phyloP scores from a whole-genome alignment of 2,888 invertebrate genomes.

The Phyllotreta striolata region DNA sequence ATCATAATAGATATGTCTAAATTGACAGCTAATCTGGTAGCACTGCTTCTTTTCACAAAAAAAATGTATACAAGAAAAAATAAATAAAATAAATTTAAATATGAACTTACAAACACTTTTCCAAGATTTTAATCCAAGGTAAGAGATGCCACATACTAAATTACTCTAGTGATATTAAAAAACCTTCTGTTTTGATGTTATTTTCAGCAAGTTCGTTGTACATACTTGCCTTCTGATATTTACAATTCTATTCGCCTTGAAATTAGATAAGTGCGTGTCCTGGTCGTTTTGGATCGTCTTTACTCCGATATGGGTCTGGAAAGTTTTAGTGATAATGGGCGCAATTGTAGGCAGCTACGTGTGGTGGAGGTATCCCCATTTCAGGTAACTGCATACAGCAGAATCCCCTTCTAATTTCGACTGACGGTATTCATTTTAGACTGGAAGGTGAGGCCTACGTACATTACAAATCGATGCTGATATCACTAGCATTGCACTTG shows the following conservation, averaged over 20 bases:
- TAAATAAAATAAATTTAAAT: conserved; percentile 49
- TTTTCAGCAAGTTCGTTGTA: conserved; percentile 94
- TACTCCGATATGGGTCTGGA: conserved; percentile 98
- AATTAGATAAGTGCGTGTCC: conserved; percentile 85
- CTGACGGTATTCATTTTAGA: conserved; percentile 64
- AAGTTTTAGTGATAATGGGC: conserved; percentile 87
- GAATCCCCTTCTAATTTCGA: neutral
- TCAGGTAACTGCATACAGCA: conserved; percentile 69
- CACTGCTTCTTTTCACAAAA: conserved; percentile 18
- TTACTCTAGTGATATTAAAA: conserved; percentile 1
- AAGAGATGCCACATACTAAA: conserved; percentile 44
- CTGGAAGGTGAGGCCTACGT: conserved; percentile 95
- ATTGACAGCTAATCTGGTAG: neutral
- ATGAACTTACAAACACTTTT: conserved; percentile 91
- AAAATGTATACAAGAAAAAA: conserved; percentile 30
- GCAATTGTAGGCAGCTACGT: conserved; percentile 92
- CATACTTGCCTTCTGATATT: conserved; percentile 93
- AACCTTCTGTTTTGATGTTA: conserved; percentile 31
- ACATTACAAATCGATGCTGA: conserved; percentile 98
- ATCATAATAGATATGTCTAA: conserved; percentile 10
- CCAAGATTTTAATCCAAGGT: conserved; percentile 94
- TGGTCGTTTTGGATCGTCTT: conserved; percentile 98
- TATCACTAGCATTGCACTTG: conserved; percentile 92
- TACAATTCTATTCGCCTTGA: conserved; percentile 87
- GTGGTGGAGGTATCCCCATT: conserved; percentile 97